phyloP scores from a whole-genome alignment of 2,797 vertebrate genomes.

The Morelia viridis region DNA sequence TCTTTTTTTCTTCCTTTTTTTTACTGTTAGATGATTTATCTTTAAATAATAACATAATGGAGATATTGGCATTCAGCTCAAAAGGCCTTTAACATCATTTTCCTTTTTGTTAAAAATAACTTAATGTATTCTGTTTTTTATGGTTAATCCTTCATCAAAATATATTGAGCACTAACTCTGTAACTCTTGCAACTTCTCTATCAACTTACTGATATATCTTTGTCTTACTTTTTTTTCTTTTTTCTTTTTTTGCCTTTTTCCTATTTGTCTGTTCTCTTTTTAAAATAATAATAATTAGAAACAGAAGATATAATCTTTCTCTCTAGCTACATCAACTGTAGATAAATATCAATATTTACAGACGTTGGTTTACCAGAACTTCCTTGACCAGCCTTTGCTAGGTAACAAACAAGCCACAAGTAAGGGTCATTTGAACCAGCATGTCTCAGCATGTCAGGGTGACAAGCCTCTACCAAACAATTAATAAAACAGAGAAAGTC shows the following conservation, averaged over 20 bases:
- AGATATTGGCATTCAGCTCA: neutral
- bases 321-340: neutral
- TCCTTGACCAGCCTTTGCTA: neutral
- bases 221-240: neutral
- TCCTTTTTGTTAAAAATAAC: neutral
- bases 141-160: neutral
- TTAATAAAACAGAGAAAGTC: neutral
- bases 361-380: neutral
- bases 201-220: neutral
- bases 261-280: neutral
- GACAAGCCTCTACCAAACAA: constrained; percentile 6
- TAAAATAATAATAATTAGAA: neutral
- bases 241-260: neutral
- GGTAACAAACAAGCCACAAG: constrained; percentile 4
- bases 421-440: neutral
- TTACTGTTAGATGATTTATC: neutral
- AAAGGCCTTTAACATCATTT: neutral
- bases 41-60: neutral
- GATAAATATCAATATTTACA: neutral
- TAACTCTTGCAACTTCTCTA: neutral
- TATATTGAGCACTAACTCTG: neutral
- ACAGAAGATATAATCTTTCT: neutral
- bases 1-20: neutral
- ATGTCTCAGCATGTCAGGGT: constrained; percentile 9
- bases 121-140: neutral